Base-by-base conservation (phyloP, 2,797 vertebrate genomes). In the Pelodytes ibericus region DNA sequence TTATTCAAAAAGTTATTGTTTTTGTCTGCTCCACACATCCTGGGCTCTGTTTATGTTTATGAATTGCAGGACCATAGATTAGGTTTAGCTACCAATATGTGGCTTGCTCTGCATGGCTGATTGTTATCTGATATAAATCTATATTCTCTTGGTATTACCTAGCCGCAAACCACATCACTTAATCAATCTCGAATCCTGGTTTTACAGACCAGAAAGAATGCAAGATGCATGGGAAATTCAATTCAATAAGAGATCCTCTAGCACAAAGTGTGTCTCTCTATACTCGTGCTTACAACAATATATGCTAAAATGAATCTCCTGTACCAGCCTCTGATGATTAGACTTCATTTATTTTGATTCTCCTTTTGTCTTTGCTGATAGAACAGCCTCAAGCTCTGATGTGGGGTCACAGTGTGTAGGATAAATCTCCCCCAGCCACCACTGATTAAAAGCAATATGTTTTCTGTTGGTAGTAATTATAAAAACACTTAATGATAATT, bases 251-350 rank as follows among this genome's bases (percentile, higher is more conserved):
- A 57, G n/a, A 24, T 22, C 0, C 41, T 71, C 59, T 65, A 71
- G 71, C 60, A 36, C 51, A 66, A 47, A 71, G 27, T 11, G 20
- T 36, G 64, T 33, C 51, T 59, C 26, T 36, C 33, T 36, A 65
- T 72, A 58, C 61, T 47, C 36, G 49, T 51, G 61, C 60, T 59
- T 59, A 57, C 10, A 66, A 27, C 20, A 49, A 27, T 26, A 59
- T 61, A 77, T 71, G 75, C 30, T 72, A 66, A 60, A 78, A 66
- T 60, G 47, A 72, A 53, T 61, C 56, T 72, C 39, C 18, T 2
- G 22, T 29, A 60, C 49, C 36, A 30, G 51, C 41, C 73, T 49
- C 57, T 71, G 36, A 62, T 29, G 20, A 71, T 66, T 47, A 59
- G 27, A 61, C 39, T 30, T 26, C 56, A 65, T 30, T 59, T 49